Percentiles rank a stretch among this genome's conserved stretches.
These are phyloP conservation scores for Drosophila ustulata DNA, from an alignment of 2,888 invertebrate genomes.

Conservation along the genomic window DNA sequence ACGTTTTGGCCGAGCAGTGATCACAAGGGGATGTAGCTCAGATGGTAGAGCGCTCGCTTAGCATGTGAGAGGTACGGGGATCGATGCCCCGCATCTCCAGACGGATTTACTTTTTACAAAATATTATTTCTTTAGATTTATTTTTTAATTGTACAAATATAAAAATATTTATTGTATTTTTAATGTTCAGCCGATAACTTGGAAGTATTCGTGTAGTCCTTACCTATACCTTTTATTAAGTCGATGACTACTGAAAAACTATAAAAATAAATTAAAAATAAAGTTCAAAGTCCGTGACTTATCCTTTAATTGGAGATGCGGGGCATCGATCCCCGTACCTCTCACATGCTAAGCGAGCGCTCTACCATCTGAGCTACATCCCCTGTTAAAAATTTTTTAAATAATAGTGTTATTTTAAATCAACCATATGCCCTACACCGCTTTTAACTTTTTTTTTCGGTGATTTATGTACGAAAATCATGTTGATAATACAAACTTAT, in stretches of 20 bases:
- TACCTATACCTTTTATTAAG: too few species aligned
- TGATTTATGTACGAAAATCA: constrained; percentile 36
- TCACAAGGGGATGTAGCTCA: constrained; percentile 84
- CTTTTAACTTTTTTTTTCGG: constrained; percentile 20
- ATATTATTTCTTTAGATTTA: constrained; percentile 4
- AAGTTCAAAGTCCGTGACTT: too few species aligned
- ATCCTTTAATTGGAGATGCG: too few species aligned
- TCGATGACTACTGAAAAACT: too few species aligned
- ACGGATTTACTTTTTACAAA: constrained; percentile 2
- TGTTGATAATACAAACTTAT: background rate
- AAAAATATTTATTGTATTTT: background rate
- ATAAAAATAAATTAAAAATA: too few species aligned
- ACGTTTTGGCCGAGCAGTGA: background rate
- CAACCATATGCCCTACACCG: constrained; percentile 7
- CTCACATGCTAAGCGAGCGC: constrained; percentile 85
- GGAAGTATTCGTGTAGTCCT: too few species aligned
- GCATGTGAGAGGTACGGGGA: constrained; percentile 86
- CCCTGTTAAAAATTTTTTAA: constrained; percentile 48
- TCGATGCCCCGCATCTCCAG: constrained; percentile 85
- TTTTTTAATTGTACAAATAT: background rate
- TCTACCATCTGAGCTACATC: constrained; percentile 86
- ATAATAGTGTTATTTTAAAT: constrained; percentile 16
- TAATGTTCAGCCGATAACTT: too few species aligned
- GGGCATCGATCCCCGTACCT: constrained; percentile 86
- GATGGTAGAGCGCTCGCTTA: constrained; percentile 86